Conservation (phyloP, 2,888 invertebrate species). For the Incurvaria masculella region DNA sequence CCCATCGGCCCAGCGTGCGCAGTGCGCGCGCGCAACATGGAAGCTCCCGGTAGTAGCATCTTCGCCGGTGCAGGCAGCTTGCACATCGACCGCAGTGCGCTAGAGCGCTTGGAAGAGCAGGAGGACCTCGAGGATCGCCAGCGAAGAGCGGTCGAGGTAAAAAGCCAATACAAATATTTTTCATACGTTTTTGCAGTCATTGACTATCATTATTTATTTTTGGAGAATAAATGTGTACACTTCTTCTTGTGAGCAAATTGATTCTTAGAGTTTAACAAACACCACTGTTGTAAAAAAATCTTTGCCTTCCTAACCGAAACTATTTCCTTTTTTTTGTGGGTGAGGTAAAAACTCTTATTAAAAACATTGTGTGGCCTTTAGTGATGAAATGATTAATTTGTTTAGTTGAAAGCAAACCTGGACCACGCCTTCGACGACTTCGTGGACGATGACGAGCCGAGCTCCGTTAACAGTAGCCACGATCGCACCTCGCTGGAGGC, state of each 20-base stretch:
- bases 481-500: conserved; percentile 30
- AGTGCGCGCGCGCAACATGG: conserved; percentile 33
- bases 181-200: too few species aligned
- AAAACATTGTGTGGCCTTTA: conserved; percentile 5
- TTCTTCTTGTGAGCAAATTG: too few species aligned
- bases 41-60: conserved; percentile 65
- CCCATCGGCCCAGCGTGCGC: too few species aligned
- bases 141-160: conserved; percentile 63
- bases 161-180: too few species aligned
- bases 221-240: too few species aligned
- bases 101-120: conserved; percentile 62
- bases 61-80: conserved; percentile 66
- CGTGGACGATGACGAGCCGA: conserved; percentile 62
- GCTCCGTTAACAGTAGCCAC: conserved; percentile 57
- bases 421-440: conserved; percentile 68
- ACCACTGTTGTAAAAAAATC: too few species aligned
- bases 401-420: conserved; percentile 61
- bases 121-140: conserved; percentile 67
- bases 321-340: too few species aligned
- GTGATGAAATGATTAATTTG: conserved; percentile 15
- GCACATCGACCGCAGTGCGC: conserved; percentile 61
- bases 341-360: not conserved
- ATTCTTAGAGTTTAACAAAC: too few species aligned
- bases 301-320: not conserved
- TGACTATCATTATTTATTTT: too few species aligned